phyloP scores from a whole-genome alignment of 2,888 invertebrate species.

The Bombyx huttoni region DNA sequence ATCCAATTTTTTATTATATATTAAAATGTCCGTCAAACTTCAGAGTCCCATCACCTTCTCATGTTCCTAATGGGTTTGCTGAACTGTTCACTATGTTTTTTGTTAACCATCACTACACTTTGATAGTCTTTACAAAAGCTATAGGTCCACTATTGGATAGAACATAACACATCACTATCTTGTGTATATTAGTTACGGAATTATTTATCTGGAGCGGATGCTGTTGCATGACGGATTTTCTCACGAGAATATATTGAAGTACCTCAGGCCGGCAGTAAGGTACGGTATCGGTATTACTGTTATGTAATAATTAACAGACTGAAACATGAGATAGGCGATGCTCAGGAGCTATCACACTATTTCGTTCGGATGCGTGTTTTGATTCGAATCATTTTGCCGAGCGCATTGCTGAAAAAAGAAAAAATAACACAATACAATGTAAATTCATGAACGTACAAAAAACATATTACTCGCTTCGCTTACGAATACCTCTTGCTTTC shows the following conservation, averaged over 20 bases:
- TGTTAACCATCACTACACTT: conserved; percentile 35
- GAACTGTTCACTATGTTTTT: conserved; percentile 24
- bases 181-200: conserved; percentile 31
- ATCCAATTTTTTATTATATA: conserved; percentile 31
- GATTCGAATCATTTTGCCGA: conserved; percentile 84
- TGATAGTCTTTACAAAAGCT: conserved; percentile 30
- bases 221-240: conserved; percentile 22
- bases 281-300: conserved; percentile 64
- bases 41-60: conserved; percentile 63
- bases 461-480: not conserved
- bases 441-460: not conserved
- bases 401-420: conserved; percentile 82
- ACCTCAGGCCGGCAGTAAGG: conserved; percentile 49
- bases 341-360: conserved; percentile 85
- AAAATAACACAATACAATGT: conserved; percentile 6
- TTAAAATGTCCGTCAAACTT: conserved; percentile 46
- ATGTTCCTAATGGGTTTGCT: conserved; percentile 35
- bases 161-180: conserved; percentile 31
- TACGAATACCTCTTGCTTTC: conserved; percentile 87
- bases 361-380: conserved; percentile 87
- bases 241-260: conserved; percentile 57
- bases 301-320: conserved; percentile 74
- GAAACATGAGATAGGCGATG: conserved; percentile 77
- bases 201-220: conserved; percentile 25
- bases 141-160: conserved; percentile 31